Evolutionary conservation across 2,888 invertebrate species (phyloP).

Genomic region (Torymus aiolomorphi): DNA sequence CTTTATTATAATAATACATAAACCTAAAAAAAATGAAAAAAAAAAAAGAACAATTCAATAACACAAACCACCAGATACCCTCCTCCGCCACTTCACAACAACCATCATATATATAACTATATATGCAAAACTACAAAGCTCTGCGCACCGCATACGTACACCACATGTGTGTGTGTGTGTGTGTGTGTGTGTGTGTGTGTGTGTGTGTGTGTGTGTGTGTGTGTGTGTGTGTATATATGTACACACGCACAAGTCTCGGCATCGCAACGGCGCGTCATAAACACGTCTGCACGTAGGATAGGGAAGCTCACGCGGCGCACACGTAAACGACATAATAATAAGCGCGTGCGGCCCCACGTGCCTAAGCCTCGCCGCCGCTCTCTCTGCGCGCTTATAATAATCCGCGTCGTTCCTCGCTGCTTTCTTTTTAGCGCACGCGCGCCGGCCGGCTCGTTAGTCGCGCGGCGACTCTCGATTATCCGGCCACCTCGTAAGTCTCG

Average conservation of each 20-base stretch:
- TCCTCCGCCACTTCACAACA: no score
- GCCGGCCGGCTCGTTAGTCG: slow-evolving; percentile 54
- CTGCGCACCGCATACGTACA: no score
- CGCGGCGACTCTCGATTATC: slow-evolving; percentile 54
- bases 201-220: no score
- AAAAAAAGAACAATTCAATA: no score
- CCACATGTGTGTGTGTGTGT: no score
- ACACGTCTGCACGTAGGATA: neutral
- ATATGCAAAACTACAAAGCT: no score
- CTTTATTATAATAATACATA: slow-evolving; percentile 1
- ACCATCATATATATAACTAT: no score
- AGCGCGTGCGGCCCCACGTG: slow-evolving; percentile 8
- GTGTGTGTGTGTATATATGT: neutral
- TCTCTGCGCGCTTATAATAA: neutral
- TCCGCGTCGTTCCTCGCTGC: neutral
- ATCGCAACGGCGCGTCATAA: neutral
- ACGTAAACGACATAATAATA: slow-evolving; percentile 37
- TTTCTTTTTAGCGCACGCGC: no score
- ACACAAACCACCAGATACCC: no score
- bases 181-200: no score
- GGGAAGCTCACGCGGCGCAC: slow-evolving; percentile 8
- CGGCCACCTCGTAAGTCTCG: slow-evolving; percentile 62
- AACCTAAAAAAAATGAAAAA: no score
- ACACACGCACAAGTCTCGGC: neutral
- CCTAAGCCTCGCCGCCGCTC: neutral